These are phyloP conservation scores for Tetrapedia diversipes DNA, from an alignment of 2,888 invertebrate species.

Conservation along the genomic window DNA sequence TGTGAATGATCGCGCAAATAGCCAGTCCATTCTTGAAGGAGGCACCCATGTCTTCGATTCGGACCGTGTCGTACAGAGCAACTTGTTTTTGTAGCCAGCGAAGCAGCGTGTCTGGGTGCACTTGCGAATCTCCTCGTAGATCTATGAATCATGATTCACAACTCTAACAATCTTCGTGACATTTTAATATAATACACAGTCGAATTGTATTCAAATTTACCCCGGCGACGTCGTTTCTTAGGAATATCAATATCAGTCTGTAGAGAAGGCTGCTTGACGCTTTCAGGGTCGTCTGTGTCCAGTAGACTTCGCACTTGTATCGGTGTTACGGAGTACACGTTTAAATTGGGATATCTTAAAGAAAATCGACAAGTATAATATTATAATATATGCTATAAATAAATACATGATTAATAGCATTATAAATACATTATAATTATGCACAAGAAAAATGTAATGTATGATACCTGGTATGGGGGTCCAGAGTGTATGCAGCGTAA, in stretches of 20 bases:
- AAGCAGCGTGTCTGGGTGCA: conserved; percentile 90
- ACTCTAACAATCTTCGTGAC: neutral
- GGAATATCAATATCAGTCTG: conserved; percentile 84
- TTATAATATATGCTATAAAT: too few species aligned
- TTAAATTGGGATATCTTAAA: conserved; percentile 89
- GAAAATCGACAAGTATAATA: too few species aligned
- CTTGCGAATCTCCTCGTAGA: conserved; percentile 85
- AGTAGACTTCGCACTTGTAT: conserved; percentile 89
- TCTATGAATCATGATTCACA: conserved; percentile 53
- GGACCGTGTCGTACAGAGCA: conserved; percentile 85
- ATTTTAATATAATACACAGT: neutral
- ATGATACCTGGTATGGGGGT: conserved; percentile 90
- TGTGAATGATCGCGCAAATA: conserved; percentile 90
- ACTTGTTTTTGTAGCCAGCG: conserved; percentile 91
- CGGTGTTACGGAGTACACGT: conserved; percentile 89
- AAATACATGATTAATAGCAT: neutral
- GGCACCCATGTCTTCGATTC: conserved; percentile 87
- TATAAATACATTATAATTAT: too few species aligned
- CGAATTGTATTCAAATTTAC: conserved; percentile 76
- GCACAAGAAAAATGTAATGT: neutral
- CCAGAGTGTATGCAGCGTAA: conserved; percentile 92
- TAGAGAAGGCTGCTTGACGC: conserved; percentile 85
- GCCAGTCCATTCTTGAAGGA: conserved; percentile 88
- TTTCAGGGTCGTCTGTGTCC: conserved; percentile 88
- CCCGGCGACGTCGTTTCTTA: conserved; percentile 87